Percentiles rank a stretch among this genome's conserved stretches.
These are phyloP conservation scores for Hypotaenidia okinawae DNA, from an alignment of 2,797 vertebrate genomes.

Conservation along the genomic window DNA sequence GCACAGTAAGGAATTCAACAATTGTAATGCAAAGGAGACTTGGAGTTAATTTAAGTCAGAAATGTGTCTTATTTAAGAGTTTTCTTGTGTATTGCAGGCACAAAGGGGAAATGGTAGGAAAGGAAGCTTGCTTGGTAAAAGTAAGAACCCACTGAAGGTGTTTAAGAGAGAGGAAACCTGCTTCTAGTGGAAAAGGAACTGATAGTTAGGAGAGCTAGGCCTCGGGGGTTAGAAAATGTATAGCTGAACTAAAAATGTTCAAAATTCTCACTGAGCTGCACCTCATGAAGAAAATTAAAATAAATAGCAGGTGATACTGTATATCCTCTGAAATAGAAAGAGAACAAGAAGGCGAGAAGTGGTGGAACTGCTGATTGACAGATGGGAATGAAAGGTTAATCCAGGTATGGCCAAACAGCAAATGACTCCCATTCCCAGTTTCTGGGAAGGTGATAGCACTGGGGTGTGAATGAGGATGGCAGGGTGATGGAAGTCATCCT, in stretches of 20 bases:
- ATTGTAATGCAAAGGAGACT: background rate
- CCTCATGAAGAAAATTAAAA: background rate
- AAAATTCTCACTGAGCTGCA: background rate
- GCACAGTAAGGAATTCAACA: background rate
- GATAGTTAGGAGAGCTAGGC: background rate
- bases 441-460: background rate
- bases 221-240: constrained; percentile 23
- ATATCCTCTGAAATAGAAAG: background rate
- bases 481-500: background rate
- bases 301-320: background rate
- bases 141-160: background rate
- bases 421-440: background rate
- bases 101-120: background rate
- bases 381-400: constrained; percentile 12
- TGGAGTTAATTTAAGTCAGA: constrained; percentile 4
- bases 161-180: background rate
- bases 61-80: constrained; percentile 19
- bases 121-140: constrained; percentile 24
- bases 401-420: background rate
- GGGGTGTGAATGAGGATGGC: background rate
- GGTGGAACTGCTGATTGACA: background rate
- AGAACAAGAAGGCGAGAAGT: background rate
- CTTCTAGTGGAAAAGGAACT: background rate
- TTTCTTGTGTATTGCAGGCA: background rate
- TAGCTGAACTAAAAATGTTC: background rate